Base-by-base conservation (phyloP, 2,113 vertebrate species). In the Xenopus borealis region DNA sequence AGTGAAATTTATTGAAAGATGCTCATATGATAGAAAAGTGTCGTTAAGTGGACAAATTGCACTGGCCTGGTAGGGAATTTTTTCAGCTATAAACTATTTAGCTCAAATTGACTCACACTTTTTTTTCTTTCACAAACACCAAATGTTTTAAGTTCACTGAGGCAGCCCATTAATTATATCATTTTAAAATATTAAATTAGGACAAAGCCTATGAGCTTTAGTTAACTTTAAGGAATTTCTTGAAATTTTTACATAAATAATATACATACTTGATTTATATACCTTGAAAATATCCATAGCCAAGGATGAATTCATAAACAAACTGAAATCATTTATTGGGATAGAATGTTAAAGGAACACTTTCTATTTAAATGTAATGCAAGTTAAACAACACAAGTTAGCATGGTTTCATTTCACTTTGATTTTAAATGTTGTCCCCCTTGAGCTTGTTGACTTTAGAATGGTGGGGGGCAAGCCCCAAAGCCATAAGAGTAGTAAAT, bases 61-160 rank as follows among this genome's bases (percentile, higher is more conserved):
- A 87, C 81, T 79, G 78, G 81, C 83, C 78, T 80, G 44, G 82
- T 30, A 82, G 75, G 81, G 85, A 81, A 69, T 33, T 74, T 78
- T 80, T 83, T 78, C 81, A 84, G 81, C 76, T 73, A 76, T 80
- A 81, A 84, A 83, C 78, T 86, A 79, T 84, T 80, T 83, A n/a
- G n/a, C 23, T 27, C 3, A 27, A 27, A 27, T 27, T 27, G 23
- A 27, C 82, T 86, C 86, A 50, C 63, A 82, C 79, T 79, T 53
- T 83, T 83, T 84, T 78, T 47, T 8, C 23, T 52, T 33, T 52
- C 75, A 72, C 81, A 73, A 86, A 83, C 69, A 83, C 83, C 86
- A 88, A 89, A 87, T 86, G 84, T 83, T 83, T 86, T 82, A 83
- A 27, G 63, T 83, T 87, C 84, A 88, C 81, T 89, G 83, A 86